Evolutionary conservation across 2,113 vertebrate species (phyloP).

Genomic region (Ramphastos sulfuratus): DNA sequence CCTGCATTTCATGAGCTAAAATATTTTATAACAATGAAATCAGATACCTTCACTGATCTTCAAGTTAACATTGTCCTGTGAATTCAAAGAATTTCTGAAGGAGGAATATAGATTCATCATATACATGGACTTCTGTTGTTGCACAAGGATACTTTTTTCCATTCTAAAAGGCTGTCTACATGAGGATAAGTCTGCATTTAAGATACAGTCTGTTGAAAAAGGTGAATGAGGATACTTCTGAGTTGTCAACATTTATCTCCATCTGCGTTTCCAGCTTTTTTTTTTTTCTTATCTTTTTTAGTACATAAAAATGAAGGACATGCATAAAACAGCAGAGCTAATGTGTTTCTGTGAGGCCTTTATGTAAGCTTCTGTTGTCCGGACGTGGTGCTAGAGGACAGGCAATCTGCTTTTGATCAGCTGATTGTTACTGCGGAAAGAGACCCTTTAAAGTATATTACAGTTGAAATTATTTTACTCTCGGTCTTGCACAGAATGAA

Average conservation of each 20-base stretch:
- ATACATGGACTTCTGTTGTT: background rate
- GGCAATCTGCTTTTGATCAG: constrained; percentile 62
- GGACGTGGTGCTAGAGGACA: constrained; percentile 64
- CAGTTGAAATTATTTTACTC: constrained; percentile 55
- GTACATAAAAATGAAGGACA: constrained; percentile 54
- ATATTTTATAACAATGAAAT: constrained; percentile 62
- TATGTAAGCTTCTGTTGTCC: constrained; percentile 53
- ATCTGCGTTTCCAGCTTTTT: constrained; percentile 23
- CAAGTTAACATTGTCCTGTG: constrained; percentile 23
- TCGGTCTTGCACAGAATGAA: constrained; percentile 65
- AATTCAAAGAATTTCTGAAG: constrained; percentile 50
- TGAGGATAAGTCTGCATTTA: constrained; percentile 24
- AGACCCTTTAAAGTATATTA: constrained; percentile 53
- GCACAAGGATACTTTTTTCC: background rate
- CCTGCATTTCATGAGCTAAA: constrained; percentile 49
- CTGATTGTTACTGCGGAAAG: constrained; percentile 48
- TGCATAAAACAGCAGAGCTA: constrained; percentile 33
- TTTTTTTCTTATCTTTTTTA: constrained; percentile 17
- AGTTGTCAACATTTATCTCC: background rate
- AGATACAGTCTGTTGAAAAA: constrained; percentile 38
- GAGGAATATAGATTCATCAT: constrained; percentile 30
- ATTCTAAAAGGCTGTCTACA: background rate
- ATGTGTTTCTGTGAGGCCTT: constrained; percentile 36
- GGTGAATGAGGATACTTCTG: constrained; percentile 21
- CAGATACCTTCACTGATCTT: background rate